A percentile compares a stretch with the other conserved stretches of the same genome.
phyloP scores from a whole-genome alignment of 2,888 invertebrate genomes.

The Protophormia terraenovae region DNA sequence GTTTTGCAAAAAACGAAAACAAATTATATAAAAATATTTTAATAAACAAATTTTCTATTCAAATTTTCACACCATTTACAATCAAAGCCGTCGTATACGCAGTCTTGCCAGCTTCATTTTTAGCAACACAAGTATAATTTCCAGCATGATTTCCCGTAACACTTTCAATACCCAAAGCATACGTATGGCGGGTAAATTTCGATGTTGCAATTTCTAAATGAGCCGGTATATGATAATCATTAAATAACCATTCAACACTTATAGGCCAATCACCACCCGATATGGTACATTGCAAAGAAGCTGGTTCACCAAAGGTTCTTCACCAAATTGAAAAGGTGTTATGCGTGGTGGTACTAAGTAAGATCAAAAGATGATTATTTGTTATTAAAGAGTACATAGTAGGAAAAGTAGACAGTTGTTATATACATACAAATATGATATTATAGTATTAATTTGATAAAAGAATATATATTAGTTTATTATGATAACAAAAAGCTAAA shows the following conservation, averaged over 20 bases:
- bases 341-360: constrained; percentile 84
- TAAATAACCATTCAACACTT: constrained; percentile 83
- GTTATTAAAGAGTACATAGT: neutral
- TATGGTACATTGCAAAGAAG: constrained; percentile 84
- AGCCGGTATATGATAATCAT: constrained; percentile 83
- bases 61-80: constrained; percentile 83
- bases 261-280: constrained; percentile 83
- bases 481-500: neutral
- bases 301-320: constrained; percentile 87
- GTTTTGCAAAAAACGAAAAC: neutral
- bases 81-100: constrained; percentile 82
- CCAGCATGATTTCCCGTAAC: constrained; percentile 84
- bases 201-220: constrained; percentile 81
- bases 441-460: too few species aligned
- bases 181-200: constrained; percentile 75
- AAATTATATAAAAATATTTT: neutral
- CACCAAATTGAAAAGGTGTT: constrained; percentile 88
- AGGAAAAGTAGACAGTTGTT: too few species aligned
- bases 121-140: constrained; percentile 84
- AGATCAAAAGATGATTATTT: neutral
- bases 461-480: neutral
- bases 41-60: neutral
- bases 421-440: too few species aligned
- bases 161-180: constrained; percentile 82
- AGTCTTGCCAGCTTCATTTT: constrained; percentile 83